phyloP scores from a whole-genome alignment of 2,113 vertebrate genomes.

The Choloepus hoffmanni region DNA sequence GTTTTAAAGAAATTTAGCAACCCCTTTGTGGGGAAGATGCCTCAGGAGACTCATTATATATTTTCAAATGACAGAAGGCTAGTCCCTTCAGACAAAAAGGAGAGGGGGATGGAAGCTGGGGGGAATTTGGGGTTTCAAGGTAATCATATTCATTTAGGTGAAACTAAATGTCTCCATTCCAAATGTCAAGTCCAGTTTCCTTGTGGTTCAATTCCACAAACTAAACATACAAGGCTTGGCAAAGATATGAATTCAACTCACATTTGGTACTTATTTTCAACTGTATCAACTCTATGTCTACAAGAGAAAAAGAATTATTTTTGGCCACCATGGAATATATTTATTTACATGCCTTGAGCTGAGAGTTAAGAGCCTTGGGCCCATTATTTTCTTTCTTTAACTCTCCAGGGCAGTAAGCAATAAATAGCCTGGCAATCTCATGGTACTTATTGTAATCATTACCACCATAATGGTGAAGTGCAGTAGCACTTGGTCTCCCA shows the following conservation, averaged over 20 bases:
- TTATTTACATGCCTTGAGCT: not conserved
- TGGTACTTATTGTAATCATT: not conserved
- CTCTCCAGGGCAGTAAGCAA: not conserved
- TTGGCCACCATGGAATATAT: not conserved
- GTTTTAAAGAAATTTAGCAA: not conserved
- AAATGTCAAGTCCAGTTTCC: not conserved
- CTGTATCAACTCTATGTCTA: not conserved
- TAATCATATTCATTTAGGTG: not conserved
- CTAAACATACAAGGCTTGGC: not conserved
- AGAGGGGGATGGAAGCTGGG: not conserved
- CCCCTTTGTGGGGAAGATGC: not conserved
- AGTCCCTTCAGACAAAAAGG: not conserved
- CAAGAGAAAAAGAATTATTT: not conserved
- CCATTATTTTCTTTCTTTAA: not conserved
- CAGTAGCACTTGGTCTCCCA: not conserved
- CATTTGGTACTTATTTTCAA: not conserved
- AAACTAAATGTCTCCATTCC: not conserved
- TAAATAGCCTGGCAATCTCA: not conserved
- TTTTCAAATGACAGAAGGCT: not conserved
- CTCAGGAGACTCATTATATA: not conserved
- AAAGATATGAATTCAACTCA: conserved; percentile 4
- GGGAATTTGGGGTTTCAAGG: not conserved
- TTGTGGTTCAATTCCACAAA: not conserved
- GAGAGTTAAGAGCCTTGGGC: not conserved
- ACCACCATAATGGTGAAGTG: not conserved